Conservation (phyloP, 2,888 invertebrate species). For the Sicus ferrugineus region DNA sequence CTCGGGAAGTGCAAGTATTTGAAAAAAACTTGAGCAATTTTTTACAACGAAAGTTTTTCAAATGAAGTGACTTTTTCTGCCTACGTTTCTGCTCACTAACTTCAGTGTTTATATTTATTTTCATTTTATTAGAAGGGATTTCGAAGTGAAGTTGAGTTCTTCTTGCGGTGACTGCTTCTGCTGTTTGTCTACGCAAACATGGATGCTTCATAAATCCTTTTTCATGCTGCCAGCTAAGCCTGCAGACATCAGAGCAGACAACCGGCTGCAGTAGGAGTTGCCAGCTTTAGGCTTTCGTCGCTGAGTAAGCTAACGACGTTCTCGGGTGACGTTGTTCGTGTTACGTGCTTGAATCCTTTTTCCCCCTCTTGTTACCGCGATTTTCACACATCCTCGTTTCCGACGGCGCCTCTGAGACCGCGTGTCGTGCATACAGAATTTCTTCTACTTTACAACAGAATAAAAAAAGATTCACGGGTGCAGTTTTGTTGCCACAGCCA, state of each 20-base stretch:
- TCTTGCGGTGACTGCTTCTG: background rate
- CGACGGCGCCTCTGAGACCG: constrained; percentile 8
- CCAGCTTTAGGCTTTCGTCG: too few species aligned
- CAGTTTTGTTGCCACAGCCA: background rate
- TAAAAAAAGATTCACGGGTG: constrained; percentile 23
- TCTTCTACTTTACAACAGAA: constrained; percentile 16
- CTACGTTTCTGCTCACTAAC: too few species aligned
- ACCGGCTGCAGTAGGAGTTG: background rate
- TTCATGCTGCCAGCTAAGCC: too few species aligned
- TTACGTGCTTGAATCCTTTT: background rate
- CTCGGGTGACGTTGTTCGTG: background rate
- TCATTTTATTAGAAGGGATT: constrained; percentile 14
- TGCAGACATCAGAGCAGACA: background rate
- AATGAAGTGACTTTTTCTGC: too few species aligned
- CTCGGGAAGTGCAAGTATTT: background rate
- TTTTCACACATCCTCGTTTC: background rate
- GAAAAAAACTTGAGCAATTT: too few species aligned
- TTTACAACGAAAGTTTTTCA: too few species aligned
- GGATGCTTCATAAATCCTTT: too few species aligned
- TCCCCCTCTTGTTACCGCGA: background rate
- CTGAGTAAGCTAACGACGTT: too few species aligned
- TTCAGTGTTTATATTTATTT: constrained; percentile 8
- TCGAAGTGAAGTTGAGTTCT: background rate
- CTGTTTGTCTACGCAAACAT: background rate
- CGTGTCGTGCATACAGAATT: constrained; percentile 26